Conservation (phyloP, 2,888 invertebrate genomes). For the Lasioglossum leucozonium region DNA sequence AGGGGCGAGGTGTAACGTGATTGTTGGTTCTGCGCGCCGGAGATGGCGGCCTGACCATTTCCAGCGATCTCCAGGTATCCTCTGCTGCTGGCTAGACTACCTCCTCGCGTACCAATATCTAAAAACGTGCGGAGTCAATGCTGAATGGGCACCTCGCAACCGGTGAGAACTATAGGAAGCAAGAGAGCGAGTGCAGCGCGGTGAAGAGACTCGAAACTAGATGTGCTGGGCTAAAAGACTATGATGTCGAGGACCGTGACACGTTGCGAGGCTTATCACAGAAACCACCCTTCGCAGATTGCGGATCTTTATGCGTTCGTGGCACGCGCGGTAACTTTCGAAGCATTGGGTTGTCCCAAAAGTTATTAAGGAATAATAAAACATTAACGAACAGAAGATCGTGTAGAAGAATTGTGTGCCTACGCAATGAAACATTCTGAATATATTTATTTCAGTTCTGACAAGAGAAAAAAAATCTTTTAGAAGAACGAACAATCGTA, state of each 20-base stretch:
- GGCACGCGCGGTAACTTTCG: too few species aligned
- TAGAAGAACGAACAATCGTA: background rate
- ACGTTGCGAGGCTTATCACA: background rate
- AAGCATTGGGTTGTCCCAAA: too few species aligned
- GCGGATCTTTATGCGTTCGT: background rate
- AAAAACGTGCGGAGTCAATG: slow-evolving; percentile 29
- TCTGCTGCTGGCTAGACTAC: slow-evolving; percentile 80
- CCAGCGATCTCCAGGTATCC: slow-evolving; percentile 78
- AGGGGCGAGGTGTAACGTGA: slow-evolving; percentile 74
- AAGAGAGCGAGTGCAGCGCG: background rate
- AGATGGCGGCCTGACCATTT: slow-evolving; percentile 60
- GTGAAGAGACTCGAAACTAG: background rate
- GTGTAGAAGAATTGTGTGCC: too few species aligned
- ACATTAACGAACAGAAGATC: too few species aligned
- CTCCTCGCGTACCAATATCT: slow-evolving; percentile 80
- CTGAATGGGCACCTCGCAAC: background rate
- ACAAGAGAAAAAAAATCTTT: too few species aligned
- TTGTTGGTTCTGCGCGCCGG: slow-evolving; percentile 63
- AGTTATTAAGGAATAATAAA: too few species aligned
- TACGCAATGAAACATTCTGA: too few species aligned
- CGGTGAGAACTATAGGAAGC: background rate
- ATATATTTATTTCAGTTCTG: too few species aligned
- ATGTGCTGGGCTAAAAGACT: background rate
- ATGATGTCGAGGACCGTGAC: background rate
- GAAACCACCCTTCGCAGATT: background rate